These are phyloP conservation scores for Erebia epiphron DNA, from an alignment of 2,888 invertebrate species.

Conservation along the genomic window DNA sequence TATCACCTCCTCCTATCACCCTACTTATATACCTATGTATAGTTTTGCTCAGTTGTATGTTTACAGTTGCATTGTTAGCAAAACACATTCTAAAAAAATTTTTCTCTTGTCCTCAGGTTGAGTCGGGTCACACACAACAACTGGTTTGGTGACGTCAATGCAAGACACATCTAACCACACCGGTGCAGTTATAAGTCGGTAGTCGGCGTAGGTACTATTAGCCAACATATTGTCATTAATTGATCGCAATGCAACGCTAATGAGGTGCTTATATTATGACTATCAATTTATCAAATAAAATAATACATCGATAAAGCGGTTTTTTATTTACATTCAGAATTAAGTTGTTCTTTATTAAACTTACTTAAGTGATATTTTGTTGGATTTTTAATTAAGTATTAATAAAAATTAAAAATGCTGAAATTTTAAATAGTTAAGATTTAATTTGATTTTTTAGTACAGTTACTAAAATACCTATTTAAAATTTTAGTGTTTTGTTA, in stretches of 20 bases:
- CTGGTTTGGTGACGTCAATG: constrained; percentile 51
- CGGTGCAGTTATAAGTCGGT: constrained; percentile 19
- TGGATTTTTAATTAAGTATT: background rate
- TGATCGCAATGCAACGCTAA: background rate
- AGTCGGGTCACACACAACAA: constrained; percentile 47
- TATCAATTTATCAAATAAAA: constrained; percentile 8
- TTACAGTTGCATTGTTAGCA: constrained; percentile 9
- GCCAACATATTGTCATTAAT: background rate
- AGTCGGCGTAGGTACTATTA: constrained; percentile 13
- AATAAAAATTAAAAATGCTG: too few species aligned
- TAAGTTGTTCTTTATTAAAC: background rate
- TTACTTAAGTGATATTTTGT: background rate
- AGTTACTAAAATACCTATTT: too few species aligned
- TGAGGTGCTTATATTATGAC: background rate
- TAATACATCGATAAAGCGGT: background rate
- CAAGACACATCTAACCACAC: constrained; percentile 14
- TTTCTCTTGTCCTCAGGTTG: constrained; percentile 57
- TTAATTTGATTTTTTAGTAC: too few species aligned
- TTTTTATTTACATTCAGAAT: constrained; percentile 1
- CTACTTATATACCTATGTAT: too few species aligned
- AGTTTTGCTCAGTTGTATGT: background rate
- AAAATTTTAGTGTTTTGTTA: too few species aligned
- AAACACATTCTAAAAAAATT: constrained; percentile 28
- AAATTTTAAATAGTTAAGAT: too few species aligned
- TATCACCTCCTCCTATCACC: too few species aligned